Percentiles rank a stretch among this genome's conserved stretches.
phyloP scores from a whole-genome alignment of 2,113 vertebrate species.

The Actenoides lindsayi region DNA sequence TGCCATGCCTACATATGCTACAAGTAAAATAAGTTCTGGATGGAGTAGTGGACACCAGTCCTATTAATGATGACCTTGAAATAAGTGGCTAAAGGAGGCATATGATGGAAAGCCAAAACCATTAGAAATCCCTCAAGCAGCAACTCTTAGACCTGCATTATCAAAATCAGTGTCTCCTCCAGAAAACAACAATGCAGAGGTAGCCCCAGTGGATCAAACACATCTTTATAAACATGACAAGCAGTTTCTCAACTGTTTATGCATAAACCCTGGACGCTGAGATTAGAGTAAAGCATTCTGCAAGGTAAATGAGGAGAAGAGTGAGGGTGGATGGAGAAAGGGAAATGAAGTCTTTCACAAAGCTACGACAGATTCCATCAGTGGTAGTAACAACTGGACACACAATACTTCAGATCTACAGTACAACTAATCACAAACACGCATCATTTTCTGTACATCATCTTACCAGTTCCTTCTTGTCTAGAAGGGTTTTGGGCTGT shows the following conservation, averaged over 20 bases:
- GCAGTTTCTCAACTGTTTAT: neutral
- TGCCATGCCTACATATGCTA: neutral
- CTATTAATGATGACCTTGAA: neutral
- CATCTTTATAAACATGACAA: neutral
- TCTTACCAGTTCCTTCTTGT: slow-evolving; percentile 97
- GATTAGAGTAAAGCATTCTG: neutral
- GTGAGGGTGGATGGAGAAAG: neutral
- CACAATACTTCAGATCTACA: neutral
- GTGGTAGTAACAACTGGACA: neutral
- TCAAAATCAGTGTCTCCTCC: neutral
- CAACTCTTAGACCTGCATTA: neutral
- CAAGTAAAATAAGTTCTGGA: neutral
- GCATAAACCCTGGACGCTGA: accelerated
- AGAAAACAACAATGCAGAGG: neutral
- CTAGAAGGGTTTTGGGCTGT: slow-evolving; percentile 86
- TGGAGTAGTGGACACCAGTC: neutral
- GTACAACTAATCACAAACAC: slow-evolving; percentile 48
- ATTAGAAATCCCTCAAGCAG: neutral
- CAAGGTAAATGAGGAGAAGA: neutral
- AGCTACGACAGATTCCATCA: neutral
- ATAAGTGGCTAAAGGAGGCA: neutral
- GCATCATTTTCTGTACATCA: neutral
- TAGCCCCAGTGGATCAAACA: neutral
- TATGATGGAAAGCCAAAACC: neutral
- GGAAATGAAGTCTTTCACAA: neutral